Evolutionary conservation across 1,140 invertebrate genomes (phyloP).

Genomic region (Manduca sexta): DNA sequence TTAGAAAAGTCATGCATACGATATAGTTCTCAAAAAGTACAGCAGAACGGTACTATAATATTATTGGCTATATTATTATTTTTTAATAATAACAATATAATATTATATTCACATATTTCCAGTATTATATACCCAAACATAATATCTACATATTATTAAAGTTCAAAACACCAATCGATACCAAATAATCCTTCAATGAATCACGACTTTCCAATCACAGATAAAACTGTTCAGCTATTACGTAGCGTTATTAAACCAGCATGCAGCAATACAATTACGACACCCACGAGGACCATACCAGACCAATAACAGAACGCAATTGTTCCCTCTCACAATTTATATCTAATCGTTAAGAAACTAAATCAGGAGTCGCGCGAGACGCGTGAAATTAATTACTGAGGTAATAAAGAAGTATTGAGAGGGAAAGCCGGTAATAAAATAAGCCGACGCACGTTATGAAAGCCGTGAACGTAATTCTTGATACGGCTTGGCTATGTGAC

Average conservation of each 20-base stretch:
- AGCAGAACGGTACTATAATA: too few species aligned
- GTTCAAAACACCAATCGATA: too few species aligned
- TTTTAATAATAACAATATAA: too few species aligned
- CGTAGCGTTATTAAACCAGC: neutral
- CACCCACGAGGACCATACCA: constrained; percentile 5
- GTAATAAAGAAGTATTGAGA: constrained; percentile 17
- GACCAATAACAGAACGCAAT: constrained; percentile 10
- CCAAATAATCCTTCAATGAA: too few species aligned
- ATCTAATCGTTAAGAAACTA: constrained; percentile 14
- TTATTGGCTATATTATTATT: too few species aligned
- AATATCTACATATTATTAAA: too few species aligned
- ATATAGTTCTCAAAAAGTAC: too few species aligned
- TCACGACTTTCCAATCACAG: too few species aligned
- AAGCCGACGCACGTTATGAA: constrained; percentile 8
- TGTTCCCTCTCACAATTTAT: constrained; percentile 12
- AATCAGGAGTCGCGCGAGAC: constrained; percentile 15
- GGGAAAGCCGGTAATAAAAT: constrained; percentile 15
- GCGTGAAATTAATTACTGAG: constrained; percentile 25
- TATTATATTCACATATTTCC: too few species aligned
- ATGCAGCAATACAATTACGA: constrained; percentile 10
- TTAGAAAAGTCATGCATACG: too few species aligned
- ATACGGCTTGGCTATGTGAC: constrained; percentile 12
- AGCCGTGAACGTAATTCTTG: constrained; percentile 16
- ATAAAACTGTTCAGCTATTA: too few species aligned
- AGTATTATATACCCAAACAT: too few species aligned